Conservation (phyloP, 2,113 vertebrate genomes). For the Sardina pilchardus region DNA sequence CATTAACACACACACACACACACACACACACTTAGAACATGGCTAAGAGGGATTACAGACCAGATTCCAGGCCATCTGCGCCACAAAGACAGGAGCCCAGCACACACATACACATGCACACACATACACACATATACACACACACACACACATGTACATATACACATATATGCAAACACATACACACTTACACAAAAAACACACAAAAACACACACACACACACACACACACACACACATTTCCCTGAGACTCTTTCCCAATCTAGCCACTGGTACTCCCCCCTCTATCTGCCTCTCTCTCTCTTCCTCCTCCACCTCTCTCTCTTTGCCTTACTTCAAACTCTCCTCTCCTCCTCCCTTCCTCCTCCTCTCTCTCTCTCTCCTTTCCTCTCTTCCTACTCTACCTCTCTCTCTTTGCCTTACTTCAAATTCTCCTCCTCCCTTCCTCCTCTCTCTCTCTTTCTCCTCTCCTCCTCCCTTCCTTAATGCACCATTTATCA, state of each 20-base stretch:
- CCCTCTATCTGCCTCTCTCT: not conserved
- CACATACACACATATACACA: constrained; percentile 27
- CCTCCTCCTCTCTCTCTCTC: not conserved
- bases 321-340: not conserved
- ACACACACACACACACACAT: not conserved
- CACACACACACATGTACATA: not conserved
- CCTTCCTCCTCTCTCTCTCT: no score
- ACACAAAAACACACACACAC: not conserved
- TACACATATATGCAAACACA: not conserved
- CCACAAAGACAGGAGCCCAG: not conserved
- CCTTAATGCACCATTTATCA: no score
- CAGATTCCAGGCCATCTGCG: constrained; percentile 26
- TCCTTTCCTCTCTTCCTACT: not conserved
- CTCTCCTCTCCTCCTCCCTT: not conserved
- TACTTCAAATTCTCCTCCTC: no score
- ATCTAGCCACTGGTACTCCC: not conserved
- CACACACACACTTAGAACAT: not conserved
- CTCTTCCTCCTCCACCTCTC: not conserved
- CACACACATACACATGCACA: constrained; percentile 25
- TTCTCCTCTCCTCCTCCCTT: no score
- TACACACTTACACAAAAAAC: not conserved
- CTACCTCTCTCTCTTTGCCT: no score
- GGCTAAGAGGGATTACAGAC: constrained; percentile 15
- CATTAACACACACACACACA: constrained; percentile 21
- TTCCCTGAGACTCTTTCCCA: not conserved